phyloP scores from a whole-genome alignment of 2,888 invertebrate species.

The Mermis nigrescens region DNA sequence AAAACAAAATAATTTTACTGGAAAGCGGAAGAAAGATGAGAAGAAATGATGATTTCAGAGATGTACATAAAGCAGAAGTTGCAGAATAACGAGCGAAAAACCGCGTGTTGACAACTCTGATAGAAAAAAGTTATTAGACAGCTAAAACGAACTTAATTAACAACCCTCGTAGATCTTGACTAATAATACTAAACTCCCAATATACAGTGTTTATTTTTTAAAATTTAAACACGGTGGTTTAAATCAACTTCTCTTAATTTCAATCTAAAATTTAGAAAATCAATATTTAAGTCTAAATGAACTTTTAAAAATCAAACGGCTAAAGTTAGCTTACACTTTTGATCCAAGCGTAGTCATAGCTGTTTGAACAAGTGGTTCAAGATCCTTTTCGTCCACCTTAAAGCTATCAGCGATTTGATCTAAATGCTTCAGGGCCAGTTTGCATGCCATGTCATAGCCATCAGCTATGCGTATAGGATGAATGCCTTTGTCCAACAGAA shows the following conservation, averaged over 20 bases:
- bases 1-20: too few relatives aligned
- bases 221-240: neutral
- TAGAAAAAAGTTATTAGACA: too few relatives aligned
- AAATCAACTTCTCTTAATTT: neutral
- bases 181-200: too few relatives aligned
- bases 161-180: too few relatives aligned
- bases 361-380: constrained; percentile 70
- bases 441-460: constrained; percentile 89
- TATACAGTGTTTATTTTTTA: neutral
- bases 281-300: neutral
- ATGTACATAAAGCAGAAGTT: too few relatives aligned
- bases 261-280: neutral
- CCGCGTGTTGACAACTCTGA: too few relatives aligned
- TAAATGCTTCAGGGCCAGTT: constrained; percentile 61
- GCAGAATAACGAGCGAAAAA: too few relatives aligned
- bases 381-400: constrained; percentile 58
- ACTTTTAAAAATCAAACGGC: neutral
- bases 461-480: constrained; percentile 97
- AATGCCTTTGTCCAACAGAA: constrained; percentile 78
- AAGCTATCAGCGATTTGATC: constrained; percentile 72
- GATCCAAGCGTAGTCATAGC: constrained; percentile 97
- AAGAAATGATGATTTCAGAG: too few relatives aligned
- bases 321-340: constrained; percentile 50
- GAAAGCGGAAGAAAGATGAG: too few relatives aligned
- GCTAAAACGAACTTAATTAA: too few relatives aligned